These are phyloP conservation scores for Phasianus colchicus DNA, from an alignment of 2,113 vertebrate species.

Conservation along the genomic window DNA sequence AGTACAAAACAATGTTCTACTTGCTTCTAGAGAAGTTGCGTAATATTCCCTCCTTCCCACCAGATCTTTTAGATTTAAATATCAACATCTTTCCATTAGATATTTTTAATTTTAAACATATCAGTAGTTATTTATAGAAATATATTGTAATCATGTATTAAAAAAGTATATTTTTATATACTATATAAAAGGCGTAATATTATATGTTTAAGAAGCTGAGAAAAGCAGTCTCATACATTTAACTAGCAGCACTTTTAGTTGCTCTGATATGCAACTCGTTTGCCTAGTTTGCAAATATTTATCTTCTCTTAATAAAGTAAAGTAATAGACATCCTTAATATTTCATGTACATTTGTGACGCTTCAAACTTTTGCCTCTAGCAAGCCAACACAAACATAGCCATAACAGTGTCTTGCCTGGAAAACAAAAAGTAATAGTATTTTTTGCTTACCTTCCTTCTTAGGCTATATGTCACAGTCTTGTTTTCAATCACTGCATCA, in stretches of 20 bases:
- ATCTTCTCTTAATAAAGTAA: not conserved
- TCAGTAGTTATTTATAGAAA: not conserved
- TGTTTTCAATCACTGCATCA: slow-evolving; percentile 84
- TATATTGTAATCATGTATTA: not conserved
- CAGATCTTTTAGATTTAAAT: not conserved
- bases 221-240: not conserved
- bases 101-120: not conserved
- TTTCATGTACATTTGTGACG: not conserved
- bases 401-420: not conserved
- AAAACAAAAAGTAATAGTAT: not conserved
- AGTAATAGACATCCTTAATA: not conserved
- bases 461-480: slow-evolving; percentile 81
- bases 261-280: not conserved
- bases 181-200: not conserved
- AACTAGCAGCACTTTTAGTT: accelerated
- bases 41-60: not conserved
- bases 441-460: slow-evolving; percentile 86
- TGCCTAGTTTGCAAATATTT: not conserved
- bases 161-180: too few relatives aligned
- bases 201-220: not conserved
- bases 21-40: not conserved
- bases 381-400: not conserved
- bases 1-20: not conserved
- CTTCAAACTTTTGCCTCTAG: not conserved
- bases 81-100: not conserved